Percentiles rank a stretch among this genome's conserved stretches.
Conservation (phyloP, 2,113 vertebrate genomes). For the Pelobates fuscus region DNA sequence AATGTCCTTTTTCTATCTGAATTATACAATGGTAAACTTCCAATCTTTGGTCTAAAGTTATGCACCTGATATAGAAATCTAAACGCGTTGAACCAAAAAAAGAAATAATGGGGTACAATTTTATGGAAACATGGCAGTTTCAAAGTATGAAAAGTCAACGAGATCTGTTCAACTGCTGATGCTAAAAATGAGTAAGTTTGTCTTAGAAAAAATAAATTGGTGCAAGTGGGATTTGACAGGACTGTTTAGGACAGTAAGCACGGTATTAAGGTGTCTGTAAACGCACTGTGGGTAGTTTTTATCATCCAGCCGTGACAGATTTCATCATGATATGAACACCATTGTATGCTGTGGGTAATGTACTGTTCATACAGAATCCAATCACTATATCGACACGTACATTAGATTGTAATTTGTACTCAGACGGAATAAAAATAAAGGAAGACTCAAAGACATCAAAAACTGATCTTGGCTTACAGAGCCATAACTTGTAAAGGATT, state of each 20-base stretch:
- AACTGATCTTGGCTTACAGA: not conserved
- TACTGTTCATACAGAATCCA: not conserved
- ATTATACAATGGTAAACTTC: not conserved
- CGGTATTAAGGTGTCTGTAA: not conserved
- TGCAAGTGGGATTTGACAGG: not conserved
- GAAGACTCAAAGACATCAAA: not conserved
- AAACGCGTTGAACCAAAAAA: not conserved
- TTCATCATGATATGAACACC: conserved; percentile 8
- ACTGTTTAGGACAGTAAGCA: not conserved
- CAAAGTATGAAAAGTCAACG: not conserved
- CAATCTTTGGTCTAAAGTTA: not conserved
- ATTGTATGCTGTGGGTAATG: conserved; percentile 6
- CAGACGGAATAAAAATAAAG: not conserved
- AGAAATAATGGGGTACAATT: not conserved
- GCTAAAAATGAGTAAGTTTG: not conserved
- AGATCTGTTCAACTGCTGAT: no score
- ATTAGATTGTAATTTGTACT: conserved; percentile 9
- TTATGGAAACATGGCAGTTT: not conserved
- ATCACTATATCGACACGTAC: conserved; percentile 16
- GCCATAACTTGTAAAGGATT: not conserved
- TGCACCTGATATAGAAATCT: not conserved
- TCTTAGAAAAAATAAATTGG: conserved; percentile 7
- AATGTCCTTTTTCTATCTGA: not conserved
- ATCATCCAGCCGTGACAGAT: conserved; percentile 14
- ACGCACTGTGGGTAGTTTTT: not conserved